Conservation (phyloP, 2,113 vertebrate species). For the Callithrix jacchus region DNA sequence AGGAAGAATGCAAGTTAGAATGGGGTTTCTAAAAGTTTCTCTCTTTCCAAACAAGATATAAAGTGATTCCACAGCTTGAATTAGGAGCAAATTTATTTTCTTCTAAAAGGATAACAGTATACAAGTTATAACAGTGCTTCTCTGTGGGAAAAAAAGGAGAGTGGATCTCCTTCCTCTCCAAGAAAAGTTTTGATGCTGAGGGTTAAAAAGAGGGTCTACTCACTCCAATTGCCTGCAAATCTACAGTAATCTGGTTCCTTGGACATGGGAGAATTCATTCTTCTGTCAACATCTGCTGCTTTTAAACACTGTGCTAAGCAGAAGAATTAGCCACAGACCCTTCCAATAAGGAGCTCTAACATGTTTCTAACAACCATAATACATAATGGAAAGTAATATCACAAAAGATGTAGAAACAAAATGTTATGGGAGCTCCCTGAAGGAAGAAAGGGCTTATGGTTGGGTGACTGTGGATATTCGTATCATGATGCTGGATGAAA, state of each 20-base stretch:
- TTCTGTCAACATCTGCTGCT: neutral
- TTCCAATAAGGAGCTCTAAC: neutral
- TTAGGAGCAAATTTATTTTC: neutral
- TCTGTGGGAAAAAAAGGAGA: neutral
- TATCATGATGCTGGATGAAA: neutral
- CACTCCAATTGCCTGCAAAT: neutral
- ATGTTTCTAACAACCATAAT: neutral
- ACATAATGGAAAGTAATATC: neutral
- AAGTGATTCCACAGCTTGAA: neutral
- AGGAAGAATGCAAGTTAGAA: neutral
- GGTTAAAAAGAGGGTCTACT: neutral
- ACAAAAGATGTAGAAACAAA: neutral
- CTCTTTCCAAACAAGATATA: neutral
- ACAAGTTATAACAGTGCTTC: neutral
- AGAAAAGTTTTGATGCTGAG: neutral
- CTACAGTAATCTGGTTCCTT: neutral
- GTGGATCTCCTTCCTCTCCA: neutral
- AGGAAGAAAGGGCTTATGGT: neutral
- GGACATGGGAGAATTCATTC: neutral
- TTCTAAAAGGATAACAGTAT: neutral
- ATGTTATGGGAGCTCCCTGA: neutral
- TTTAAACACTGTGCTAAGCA: neutral
- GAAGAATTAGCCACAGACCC: neutral
- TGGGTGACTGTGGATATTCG: neutral
- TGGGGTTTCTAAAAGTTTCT: neutral